Evolutionary conservation across 1,140 invertebrate genomes (phyloP).

Genomic region (Drosophila persimilis): DNA sequence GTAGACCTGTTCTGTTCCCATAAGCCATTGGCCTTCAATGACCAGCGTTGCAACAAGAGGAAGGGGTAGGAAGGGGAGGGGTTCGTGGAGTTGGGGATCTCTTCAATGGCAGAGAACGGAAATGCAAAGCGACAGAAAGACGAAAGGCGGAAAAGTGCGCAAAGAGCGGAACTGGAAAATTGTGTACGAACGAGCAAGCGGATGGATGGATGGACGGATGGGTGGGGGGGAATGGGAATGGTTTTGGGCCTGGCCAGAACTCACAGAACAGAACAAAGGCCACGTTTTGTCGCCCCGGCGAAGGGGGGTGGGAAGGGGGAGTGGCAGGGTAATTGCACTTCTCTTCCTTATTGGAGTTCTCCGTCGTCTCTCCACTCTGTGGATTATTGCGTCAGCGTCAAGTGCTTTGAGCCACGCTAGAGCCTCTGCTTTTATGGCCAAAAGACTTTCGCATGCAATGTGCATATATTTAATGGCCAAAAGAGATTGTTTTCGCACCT

Average conservation of each 20-base stretch:
- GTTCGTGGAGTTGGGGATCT: conserved; percentile 3
- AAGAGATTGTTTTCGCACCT: no score
- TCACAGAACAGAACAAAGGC: conserved; percentile 2
- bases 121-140: conserved; percentile 43
- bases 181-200: conserved; percentile 35
- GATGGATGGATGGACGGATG: conserved; percentile 1
- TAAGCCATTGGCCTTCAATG: conserved; percentile 73
- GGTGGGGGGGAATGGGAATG: no score
- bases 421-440: not conserved
- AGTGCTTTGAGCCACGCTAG: not conserved
- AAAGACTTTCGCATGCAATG: not conserved
- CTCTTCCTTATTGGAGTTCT: conserved; percentile 35
- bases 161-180: conserved; percentile 51
- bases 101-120: conserved; percentile 23
- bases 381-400: conserved; percentile 3
- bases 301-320: no score
- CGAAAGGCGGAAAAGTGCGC: conserved; percentile 28
- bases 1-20: conserved; percentile 16
- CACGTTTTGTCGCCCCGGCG: not conserved
- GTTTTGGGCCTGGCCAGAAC: conserved; percentile 37
- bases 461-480: no score
- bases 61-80: not conserved
- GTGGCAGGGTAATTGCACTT: conserved; percentile 34
- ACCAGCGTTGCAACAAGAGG: conserved; percentile 30
- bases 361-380: conserved; percentile 1